Evolutionary conservation across 2,797 vertebrate genomes (phyloP), one percentile per base, ranked within the genome.

Genomic region (Phalanger gymnotis): DNA sequence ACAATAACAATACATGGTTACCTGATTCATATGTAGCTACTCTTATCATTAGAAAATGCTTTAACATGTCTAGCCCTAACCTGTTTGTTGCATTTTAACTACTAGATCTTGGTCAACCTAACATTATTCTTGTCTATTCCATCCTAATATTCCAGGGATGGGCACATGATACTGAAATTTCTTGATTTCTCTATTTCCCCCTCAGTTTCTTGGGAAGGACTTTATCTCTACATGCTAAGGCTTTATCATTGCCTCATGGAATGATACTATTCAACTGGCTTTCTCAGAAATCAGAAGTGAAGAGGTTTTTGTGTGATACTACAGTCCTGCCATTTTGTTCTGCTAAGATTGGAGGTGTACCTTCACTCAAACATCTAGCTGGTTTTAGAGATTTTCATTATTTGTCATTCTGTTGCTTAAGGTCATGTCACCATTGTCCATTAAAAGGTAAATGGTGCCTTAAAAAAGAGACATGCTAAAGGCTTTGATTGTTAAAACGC

Each of bases 141-240:
- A 14, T 55, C 30, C 30, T 81, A 90, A 73, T 90, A 58, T 87
- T 91, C 81, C 90, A 94, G 2, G 25, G 22, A 47, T 87, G 73
- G 73, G 13, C 40, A 87, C 51, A 87, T 87, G 25, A 81, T 81
- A 25, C n/a, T 47, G 56, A 40, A 28, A 25, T 61, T 57, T 89
- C n/a, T 90, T 52, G 22, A 14, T 5, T 40, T 47, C n/a, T 87
- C 40, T 51, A 51, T 96, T 93, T 57, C 66, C 53, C 4, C 91
- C 51, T 55, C 16, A 89, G 81, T 16, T 27, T 93, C 95, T 97
- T 97, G 2, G 4, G 53, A 95, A 54, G 56, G 81, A 47, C 11
- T 92, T 92, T 0, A 16, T 51, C 25, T 96, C 27, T 53, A 1
- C 91, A 96, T 11, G 55, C 93, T 93, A 97, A 93, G 40, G 61